Conservation (phyloP, 2,113 vertebrate genomes). For the Tragelaphus scriptus region DNA sequence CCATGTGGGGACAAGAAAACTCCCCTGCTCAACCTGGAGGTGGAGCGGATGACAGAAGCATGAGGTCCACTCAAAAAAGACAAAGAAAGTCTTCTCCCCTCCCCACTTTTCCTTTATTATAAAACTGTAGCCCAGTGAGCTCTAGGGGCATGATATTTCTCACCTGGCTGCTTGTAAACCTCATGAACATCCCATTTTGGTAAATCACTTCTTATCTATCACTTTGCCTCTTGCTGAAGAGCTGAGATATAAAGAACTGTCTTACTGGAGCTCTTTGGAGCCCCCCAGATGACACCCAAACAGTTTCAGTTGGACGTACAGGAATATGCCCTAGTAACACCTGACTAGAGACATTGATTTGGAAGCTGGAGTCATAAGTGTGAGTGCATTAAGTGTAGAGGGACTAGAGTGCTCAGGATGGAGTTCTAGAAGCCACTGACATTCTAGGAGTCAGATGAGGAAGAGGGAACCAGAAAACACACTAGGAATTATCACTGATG, state of each 20-base stretch:
- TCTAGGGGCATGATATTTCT: fast-evolving
- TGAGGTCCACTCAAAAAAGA: not conserved
- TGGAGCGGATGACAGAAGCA: not conserved
- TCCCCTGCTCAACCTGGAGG: not conserved
- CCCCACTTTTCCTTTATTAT: not conserved
- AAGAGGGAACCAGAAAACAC: not conserved
- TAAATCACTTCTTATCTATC: no score
- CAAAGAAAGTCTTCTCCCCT: not conserved
- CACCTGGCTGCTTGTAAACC: not conserved
- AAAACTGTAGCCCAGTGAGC: not conserved
- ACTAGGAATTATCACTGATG: not conserved
- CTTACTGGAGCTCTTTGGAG: not conserved
- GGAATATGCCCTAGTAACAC: not conserved
- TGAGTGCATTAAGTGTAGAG: not conserved
- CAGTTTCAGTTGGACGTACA: not conserved
- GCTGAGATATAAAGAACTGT: not conserved
- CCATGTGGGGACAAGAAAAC: not conserved
- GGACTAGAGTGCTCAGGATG: not conserved
- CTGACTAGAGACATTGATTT: not conserved
- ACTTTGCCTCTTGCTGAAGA: no score
- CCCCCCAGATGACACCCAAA: not conserved
- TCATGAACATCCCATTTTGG: no score
- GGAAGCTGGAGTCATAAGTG: not conserved
- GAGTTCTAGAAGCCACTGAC: not conserved
- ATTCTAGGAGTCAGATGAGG: not conserved